Base-by-base conservation (phyloP, 2,797 vertebrate genomes). In the Netta rufina region DNA sequence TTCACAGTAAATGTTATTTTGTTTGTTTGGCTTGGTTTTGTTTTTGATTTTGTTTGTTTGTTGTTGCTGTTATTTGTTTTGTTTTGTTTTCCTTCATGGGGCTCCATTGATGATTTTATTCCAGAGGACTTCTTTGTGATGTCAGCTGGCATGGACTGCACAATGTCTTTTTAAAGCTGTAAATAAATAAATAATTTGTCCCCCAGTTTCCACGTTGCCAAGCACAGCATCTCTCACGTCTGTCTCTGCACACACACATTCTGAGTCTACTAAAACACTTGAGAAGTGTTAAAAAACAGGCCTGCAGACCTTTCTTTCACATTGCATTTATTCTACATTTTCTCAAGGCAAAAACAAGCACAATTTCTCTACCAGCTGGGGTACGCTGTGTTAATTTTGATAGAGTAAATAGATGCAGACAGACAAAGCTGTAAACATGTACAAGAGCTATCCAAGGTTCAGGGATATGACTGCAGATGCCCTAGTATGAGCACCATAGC, bases 401-500 rank as follows among this genome's bases (percentile, higher is more conserved):
- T 13, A 36, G 33, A 74, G 21, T 28, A 91, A 83, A 93, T 11
- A 84, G 18, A 84, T 67, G 10, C 51, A 94, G 89, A 64, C 27
- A 92, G 69, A 84, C 28, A 90, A 92, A 85, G 76, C 47, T 72
- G 79, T 72, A 85, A 94, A 95, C 33, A 33, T 8, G 39, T 47
- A 61, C 39, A 74, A 91, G 69, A 36, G 57, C 72, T 85, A 84
- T 84, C 45, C 58, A 75, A 90, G 66, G 16, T 81, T 93, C 76
- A 90, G 85, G 32, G 36, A 43, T 84, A 74, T 18, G 18, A 87
- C 72, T 43, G 27, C 73, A 87, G 91, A 75, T 41, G 62, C 66
- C 49, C 91, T 91, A 33, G 39, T 86, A 87, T 2, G 30, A 86
- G 62, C 76, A 93, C 93, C 91, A 96, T 91, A 86, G 95, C 92